phyloP scores from a whole-genome alignment of 2,888 invertebrate species.

The Carabus problematicus region DNA sequence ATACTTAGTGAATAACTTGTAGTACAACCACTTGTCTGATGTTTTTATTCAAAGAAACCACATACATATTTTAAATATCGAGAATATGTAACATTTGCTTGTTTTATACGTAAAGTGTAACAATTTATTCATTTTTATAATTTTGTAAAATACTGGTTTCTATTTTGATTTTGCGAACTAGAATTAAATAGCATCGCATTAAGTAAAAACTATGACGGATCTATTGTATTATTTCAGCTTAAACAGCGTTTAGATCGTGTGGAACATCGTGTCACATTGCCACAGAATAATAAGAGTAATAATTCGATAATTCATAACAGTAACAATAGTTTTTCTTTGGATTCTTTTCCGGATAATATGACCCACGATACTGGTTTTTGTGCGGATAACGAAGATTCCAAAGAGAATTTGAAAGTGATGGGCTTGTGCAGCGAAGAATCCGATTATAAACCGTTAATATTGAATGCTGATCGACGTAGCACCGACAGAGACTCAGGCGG shows the following conservation, averaged over 20 bases:
- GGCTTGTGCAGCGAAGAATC: constrained; percentile 37
- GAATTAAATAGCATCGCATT: constrained; percentile 3
- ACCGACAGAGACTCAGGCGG: constrained; percentile 34
- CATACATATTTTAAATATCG: neutral
- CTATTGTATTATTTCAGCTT: constrained; percentile 61
- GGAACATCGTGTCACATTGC: constrained; percentile 65
- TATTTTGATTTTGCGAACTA: neutral
- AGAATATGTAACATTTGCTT: neutral
- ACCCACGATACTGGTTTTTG: constrained; percentile 55
- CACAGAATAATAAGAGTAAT: constrained; percentile 45
- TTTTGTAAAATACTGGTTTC: no score
- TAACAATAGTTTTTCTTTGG: constrained; percentile 43
- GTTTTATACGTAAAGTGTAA: neutral
- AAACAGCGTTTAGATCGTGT: constrained; percentile 71
- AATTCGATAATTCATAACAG: constrained; percentile 31
- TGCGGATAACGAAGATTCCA: constrained; percentile 47
- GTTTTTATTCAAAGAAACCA: constrained; percentile 6
- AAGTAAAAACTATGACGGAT: no score
- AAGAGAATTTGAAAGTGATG: constrained; percentile 43
- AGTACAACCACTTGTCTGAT: constrained; percentile 1
- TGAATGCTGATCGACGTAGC: constrained; percentile 20
- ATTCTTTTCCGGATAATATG: constrained; percentile 53
- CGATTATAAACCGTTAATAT: constrained; percentile 38
- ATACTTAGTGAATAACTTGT: no score
- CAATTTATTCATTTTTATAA: no score